Percentiles rank a stretch among this genome's conserved stretches.
Conservation (phyloP, 1,140 invertebrate genomes). For the Aphelinus atriplicis region DNA sequence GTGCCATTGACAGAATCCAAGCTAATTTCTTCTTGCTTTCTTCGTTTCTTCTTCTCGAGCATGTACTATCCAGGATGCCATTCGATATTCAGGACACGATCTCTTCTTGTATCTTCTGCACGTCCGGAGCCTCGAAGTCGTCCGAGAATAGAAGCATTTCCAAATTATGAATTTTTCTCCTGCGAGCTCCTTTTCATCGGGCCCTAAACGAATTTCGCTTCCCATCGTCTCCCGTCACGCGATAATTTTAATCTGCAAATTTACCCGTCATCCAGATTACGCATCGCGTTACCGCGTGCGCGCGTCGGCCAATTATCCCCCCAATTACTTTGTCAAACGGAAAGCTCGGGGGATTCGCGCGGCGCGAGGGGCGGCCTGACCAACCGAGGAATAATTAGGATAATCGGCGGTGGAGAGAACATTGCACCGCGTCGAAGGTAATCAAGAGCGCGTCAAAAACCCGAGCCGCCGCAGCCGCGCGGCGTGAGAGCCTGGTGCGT, state of each 20-base stretch:
- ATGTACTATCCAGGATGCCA: not conserved
- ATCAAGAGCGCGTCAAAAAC: too few relatives aligned
- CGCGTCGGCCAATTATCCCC: not conserved
- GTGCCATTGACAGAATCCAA: conserved; percentile 68
- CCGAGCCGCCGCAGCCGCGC: too few relatives aligned
- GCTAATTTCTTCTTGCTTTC: conserved; percentile 35
- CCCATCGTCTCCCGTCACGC: too few relatives aligned
- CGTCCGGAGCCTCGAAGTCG: too few relatives aligned
- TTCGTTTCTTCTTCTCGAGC: conserved; percentile 3
- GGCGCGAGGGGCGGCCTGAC: not conserved
- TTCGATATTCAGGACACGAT: too few relatives aligned
- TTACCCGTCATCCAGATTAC: not conserved
- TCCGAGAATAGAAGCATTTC: too few relatives aligned
- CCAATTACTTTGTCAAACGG: conserved; percentile 15
- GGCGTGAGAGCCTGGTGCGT: too few relatives aligned
- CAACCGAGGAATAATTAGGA: conserved; percentile 15
- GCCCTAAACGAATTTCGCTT: too few relatives aligned
- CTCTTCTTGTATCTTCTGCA: too few relatives aligned
- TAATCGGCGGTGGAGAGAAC: not conserved
- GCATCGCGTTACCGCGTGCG: too few relatives aligned
- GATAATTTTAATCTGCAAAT: not conserved
- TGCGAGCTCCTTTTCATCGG: not conserved
- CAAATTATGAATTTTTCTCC: not conserved
- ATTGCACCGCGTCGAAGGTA: too few relatives aligned
- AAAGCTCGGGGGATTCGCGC: not conserved